These are phyloP conservation scores for Heliothis subflexa DNA, from an alignment of 1,140 invertebrate species.

Conservation along the genomic window DNA sequence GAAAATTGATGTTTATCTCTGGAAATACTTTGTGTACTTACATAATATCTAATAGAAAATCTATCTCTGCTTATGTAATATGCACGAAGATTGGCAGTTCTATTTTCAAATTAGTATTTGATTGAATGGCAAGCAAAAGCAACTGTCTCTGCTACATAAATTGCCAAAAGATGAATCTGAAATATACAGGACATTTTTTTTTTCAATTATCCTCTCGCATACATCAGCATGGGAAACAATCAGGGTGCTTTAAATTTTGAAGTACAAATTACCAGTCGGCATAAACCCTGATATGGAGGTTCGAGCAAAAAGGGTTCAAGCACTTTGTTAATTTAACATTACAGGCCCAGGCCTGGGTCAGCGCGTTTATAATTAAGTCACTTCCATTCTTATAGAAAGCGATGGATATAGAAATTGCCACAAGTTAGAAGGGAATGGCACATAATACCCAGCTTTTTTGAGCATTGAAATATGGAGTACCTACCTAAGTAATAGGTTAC, in stretches of 20 bases:
- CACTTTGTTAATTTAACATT: conserved; percentile 42
- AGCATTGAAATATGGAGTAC: conserved; percentile 17
- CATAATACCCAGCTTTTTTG: conserved; percentile 4
- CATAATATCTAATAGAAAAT: no score
- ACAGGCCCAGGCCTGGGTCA: conserved; percentile 10
- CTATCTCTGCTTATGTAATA: no score
- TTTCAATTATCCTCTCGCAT: no score
- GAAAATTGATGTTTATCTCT: no score
- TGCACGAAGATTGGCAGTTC: no score
- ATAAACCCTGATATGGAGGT: conserved; percentile 21
- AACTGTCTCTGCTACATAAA: no score
- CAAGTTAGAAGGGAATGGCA: background rate
- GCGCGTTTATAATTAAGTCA: conserved; percentile 45
- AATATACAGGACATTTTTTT: no score
- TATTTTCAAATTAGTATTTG: no score
- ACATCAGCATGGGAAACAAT: background rate
- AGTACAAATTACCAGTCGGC: conserved; percentile 35
- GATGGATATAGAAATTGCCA: background rate
- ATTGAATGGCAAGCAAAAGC: no score
- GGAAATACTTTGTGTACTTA: no score
- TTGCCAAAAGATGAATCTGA: no score
- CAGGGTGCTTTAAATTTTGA: conserved; percentile 20
- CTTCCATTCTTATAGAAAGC: conserved; percentile 12
- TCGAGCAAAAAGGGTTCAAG: conserved; percentile 31
- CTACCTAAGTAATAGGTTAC: conserved; percentile 14